These are phyloP conservation scores for Apodemia mormo DNA, from an alignment of 2,888 invertebrate species.

Conservation along the genomic window DNA sequence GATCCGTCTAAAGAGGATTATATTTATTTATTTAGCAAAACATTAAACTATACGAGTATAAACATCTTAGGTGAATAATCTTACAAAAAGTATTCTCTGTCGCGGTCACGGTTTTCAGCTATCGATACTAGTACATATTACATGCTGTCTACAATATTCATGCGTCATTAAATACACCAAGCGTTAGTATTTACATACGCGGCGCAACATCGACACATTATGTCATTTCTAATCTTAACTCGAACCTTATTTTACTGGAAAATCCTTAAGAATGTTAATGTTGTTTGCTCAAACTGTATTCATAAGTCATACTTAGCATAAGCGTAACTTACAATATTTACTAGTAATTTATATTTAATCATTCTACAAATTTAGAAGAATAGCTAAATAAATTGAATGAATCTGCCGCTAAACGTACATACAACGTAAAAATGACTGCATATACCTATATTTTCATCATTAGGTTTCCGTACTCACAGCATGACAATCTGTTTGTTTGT, in stretches of 20 bases:
- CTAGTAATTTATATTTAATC: no score
- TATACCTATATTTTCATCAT: no score
- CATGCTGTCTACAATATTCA: slow-evolving; percentile 30
- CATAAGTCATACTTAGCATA: no score
- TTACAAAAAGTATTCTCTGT: background rate
- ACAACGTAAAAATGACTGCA: no score
- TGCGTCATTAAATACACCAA: slow-evolving; percentile 49
- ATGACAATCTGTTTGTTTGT: no score
- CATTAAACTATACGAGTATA: background rate
- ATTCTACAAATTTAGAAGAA: no score
- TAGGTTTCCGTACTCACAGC: no score
- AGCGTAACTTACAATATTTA: no score
- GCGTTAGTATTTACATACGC: slow-evolving; percentile 31
- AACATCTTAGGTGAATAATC: background rate
- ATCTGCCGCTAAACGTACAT: no score
- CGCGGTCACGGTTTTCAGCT: slow-evolving; percentile 7
- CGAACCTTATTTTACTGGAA: slow-evolving; percentile 43
- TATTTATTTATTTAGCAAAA: background rate
- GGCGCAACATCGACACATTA: slow-evolving; percentile 44
- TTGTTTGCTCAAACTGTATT: background rate
- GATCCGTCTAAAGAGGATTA: no score
- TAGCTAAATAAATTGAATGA: no score
- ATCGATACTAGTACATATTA: background rate
- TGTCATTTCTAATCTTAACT: slow-evolving; percentile 54
- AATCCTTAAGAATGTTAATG: slow-evolving; percentile 37